Evolutionary conservation across 2,113 vertebrate species (phyloP), one percentile per base, ranked within the genome.

Genomic region (Coturnix japonica): DNA sequence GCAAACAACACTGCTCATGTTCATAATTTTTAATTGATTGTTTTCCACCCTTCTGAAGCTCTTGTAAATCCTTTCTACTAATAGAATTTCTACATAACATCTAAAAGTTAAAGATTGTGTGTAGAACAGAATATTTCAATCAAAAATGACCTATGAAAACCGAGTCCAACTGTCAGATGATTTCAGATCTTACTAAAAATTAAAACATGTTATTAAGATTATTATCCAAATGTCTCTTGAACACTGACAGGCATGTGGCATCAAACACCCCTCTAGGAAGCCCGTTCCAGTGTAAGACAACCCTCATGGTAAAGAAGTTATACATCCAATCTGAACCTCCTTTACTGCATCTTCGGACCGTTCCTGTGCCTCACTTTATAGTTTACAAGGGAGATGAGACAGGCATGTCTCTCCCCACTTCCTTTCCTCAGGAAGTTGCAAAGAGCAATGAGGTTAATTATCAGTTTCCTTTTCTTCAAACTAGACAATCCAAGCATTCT

Each of bases 11-110:
- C 4, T 14, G 19, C 46, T 70, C 13, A 54, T 70, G 31, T 85
- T 82, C 37, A 30, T 25, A 80, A 73, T n/a, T 37, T 94, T 72
- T 90, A 83, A 90, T 81, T 85, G 60, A 72, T 80, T 85, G 63
- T 25, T 85, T 82, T 30, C 56, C 59, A 25, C 33, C 70, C 41
- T 89, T 91, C 81, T 81, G 66, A 94, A 91, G 33, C 33, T 64
- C 20, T 69, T 82, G 75, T 26, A 17, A 5, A 23, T n/a, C 74
- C 47, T 47, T 81, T 31, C 21, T 59, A 13, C 79, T 51, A 26
- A 41, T 7, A 75, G 7, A 12, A 33, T 41, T 83, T 83, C 60
- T 23, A 3, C 17, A 53, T 49, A 82, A 60, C 7, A 64, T 31
- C 70, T 81, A 56, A 39, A 87, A 73, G 63, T 3, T 30, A 80